These are phyloP conservation scores for Hydrophis major DNA, from an alignment of 2,797 vertebrate genomes.

Conservation along the genomic window DNA sequence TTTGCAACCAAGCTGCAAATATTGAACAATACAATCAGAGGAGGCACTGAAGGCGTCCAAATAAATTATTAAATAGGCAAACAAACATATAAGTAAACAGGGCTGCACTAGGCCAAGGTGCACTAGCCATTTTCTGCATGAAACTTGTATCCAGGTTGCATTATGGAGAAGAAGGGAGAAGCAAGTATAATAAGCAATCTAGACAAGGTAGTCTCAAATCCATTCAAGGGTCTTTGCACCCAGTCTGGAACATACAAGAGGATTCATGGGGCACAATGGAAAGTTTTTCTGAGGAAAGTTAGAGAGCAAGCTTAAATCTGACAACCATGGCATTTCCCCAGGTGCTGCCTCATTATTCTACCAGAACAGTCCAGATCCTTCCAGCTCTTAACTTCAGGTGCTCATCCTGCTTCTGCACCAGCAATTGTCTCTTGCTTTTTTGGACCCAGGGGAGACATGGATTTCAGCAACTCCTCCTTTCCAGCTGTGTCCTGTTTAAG, in stretches of 20 bases:
- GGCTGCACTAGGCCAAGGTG: not conserved
- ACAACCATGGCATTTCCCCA: not conserved
- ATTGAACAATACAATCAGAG: not conserved
- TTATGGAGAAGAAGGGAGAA: not conserved
- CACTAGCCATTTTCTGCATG: not conserved
- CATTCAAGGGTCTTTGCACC: not conserved
- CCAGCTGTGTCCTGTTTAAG: not conserved
- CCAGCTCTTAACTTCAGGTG: not conserved
- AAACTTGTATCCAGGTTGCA: not conserved
- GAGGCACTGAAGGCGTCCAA: not conserved
- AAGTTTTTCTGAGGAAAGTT: not conserved
- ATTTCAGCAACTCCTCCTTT: not conserved
- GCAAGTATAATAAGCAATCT: not conserved
- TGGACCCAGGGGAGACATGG: not conserved
- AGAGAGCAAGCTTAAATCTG: not conserved
- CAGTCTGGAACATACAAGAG: not conserved
- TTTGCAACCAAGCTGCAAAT: not conserved
- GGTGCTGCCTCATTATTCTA: not conserved
- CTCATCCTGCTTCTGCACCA: not conserved
- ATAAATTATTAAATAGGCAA: not conserved
- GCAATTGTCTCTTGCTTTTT: not conserved
- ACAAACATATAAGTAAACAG: not conserved
- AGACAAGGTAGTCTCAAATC: not conserved
- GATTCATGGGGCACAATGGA: not conserved
- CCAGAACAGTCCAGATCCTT: not conserved